Evolutionary conservation across 1,140 invertebrate genomes (phyloP), one percentile per base, ranked within the genome.

Genomic region (Steinernema feltiae): DNA sequence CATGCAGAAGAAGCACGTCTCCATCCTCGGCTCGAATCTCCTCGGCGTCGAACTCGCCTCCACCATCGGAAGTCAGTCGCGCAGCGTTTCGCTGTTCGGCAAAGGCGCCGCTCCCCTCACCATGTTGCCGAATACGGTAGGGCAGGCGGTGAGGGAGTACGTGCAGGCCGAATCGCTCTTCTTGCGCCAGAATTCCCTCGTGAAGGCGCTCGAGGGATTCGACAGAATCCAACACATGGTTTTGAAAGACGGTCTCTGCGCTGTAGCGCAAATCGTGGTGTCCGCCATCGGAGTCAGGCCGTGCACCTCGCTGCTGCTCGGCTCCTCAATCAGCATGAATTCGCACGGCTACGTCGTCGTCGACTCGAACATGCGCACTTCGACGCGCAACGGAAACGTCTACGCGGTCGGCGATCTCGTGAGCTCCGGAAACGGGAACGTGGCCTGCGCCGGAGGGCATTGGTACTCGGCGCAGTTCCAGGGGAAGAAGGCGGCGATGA

Each of bases 161-260:
- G 69, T 35, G 17, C 48, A 74, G 29, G 73, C 31, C 1, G 21
- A 74, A 29, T 30, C 73, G 0, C 48, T 32, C 1, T 32, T 74
- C 46, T 1, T 74, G 27, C 46, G 73, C 0, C 73, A 69, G 21
- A 32, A 74, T 29, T 46, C 32, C 27, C 30, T 69, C 1, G 63
- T 74, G 30, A 48, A 69, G 27, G 31, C 48, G n/a, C 30, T 74
- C 29, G 73, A 74, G 31, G 73, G 73, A 21, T 74, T 74, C 32
- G 73, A 74, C n/a, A 24, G 32, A 7, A 31, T 74, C n/a, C 46
- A 35, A 17, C 73, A 74, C 69, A 69, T 74, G 48, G 73, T 74
- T 0, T 29, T 74, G 0, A 74, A 74, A 30, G 73, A 74, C 69
- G 73, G 73, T 0, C 73, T 74, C 0, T 74, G 73, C 69, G 73